Percentiles rank a stretch among this genome's conserved stretches.
phyloP scores from a whole-genome alignment of 35 echinoderm and acorn worm genomes.

The Anneissia japonica region DNA sequence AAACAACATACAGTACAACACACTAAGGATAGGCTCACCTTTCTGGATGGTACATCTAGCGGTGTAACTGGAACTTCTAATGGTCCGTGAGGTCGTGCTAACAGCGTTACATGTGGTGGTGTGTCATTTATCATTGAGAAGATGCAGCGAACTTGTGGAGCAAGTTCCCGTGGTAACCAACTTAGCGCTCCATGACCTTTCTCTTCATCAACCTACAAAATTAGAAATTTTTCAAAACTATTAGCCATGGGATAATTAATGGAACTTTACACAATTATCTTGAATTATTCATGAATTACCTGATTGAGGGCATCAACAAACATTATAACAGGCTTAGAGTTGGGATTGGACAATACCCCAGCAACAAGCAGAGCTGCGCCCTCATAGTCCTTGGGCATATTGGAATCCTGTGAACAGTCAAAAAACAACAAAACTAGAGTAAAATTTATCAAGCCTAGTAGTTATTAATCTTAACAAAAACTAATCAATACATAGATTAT shows the following conservation, averaged over 20 bases:
- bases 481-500: too few species aligned
- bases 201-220: slow-evolving; percentile 72
- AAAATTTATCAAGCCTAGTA: too few species aligned
- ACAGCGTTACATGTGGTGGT: slow-evolving; percentile 57
- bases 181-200: slow-evolving; percentile 49
- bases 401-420: slow-evolving; percentile 61
- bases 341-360: slow-evolving; percentile 72
- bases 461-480: too few species aligned
- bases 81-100: slow-evolving; percentile 59
- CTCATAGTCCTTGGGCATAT: slow-evolving; percentile 94
- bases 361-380: slow-evolving; percentile 66
- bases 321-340: slow-evolving; percentile 71
- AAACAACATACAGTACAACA: too few species aligned
- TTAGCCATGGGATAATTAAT: too few species aligned
- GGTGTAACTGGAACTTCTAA: slow-evolving; percentile 80
- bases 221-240: not conserved
- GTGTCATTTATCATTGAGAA: slow-evolving; percentile 88
- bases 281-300: slow-evolving; percentile 26
- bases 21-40: slow-evolving; percentile 30
- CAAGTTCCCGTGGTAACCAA: slow-evolving; percentile 83
- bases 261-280: not conserved
- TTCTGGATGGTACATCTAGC: slow-evolving; percentile 81
- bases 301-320: slow-evolving; percentile 95
- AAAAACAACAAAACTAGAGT: too few species aligned
- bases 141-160: slow-evolving; percentile 76